These are phyloP conservation scores for Xiphophorus hellerii DNA, from an alignment of 2,113 vertebrate genomes.

Conservation along the genomic window DNA sequence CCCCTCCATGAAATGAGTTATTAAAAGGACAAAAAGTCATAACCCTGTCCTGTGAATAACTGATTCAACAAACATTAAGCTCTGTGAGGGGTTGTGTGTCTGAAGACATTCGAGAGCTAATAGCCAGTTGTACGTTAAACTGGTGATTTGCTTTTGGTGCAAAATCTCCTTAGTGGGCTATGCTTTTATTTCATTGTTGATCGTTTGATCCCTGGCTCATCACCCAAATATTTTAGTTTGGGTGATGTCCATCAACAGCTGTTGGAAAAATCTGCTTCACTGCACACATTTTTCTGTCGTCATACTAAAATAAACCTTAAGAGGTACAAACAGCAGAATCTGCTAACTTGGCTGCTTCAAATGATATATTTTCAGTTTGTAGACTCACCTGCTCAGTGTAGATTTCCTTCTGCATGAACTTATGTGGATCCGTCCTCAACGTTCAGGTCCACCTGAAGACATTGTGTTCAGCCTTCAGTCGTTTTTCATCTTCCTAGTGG, in stretches of 20 bases:
- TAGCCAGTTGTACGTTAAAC: background rate
- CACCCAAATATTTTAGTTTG: background rate
- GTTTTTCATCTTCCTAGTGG: slow-evolving; percentile 35
- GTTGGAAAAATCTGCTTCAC: too few relatives aligned
- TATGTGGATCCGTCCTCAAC: slow-evolving; percentile 6
- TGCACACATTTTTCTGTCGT: background rate
- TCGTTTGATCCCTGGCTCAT: background rate
- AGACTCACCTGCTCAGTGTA: slow-evolving; percentile 18
- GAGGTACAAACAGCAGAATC: background rate
- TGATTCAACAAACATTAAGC: too few relatives aligned
- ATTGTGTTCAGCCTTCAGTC: slow-evolving; percentile 42
- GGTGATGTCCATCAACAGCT: too few relatives aligned
- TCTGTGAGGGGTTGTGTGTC: too few relatives aligned
- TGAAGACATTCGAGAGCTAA: too few relatives aligned
- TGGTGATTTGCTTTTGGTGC: background rate
- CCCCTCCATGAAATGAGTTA: too few relatives aligned
- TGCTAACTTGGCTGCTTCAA: background rate
- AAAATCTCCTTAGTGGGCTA: background rate
- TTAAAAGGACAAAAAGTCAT: too few relatives aligned
- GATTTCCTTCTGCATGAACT: slow-evolving; percentile 47
- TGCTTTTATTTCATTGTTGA: background rate
- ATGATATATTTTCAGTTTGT: slow-evolving; percentile 20
- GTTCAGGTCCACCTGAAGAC: slow-evolving; percentile 21
- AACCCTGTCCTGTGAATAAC: too few relatives aligned
- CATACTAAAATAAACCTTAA: background rate